Evolutionary conservation across 2,888 invertebrate species (phyloP).

Genomic region (Ennomos fuscantarius): DNA sequence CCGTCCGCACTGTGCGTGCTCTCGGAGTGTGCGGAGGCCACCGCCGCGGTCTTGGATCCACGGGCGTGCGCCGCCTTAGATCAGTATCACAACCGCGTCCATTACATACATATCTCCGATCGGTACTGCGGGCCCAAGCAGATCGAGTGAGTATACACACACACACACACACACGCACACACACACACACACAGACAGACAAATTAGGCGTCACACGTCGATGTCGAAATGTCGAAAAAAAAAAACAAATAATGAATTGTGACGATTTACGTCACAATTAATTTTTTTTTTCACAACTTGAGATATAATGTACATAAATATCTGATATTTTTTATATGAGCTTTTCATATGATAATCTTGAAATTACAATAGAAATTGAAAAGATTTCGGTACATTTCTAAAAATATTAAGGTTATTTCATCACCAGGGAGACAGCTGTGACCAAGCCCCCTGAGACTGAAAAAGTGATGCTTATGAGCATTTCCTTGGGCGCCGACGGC

Average conservation of each 20-base stretch:
- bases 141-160: constrained; percentile 91
- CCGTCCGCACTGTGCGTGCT: constrained; percentile 90
- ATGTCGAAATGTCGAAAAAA: too few species aligned
- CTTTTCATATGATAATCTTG: too few species aligned
- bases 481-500: constrained; percentile 88
- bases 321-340: too few species aligned
- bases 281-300: too few species aligned
- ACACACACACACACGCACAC: too few species aligned
- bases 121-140: constrained; percentile 96
- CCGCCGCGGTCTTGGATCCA: constrained; percentile 93
- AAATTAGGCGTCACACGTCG: not conserved
- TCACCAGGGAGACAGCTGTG: constrained; percentile 84
- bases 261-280: too few species aligned
- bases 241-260: too few species aligned
- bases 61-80: constrained; percentile 90
- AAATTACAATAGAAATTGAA: too few species aligned
- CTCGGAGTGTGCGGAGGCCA: constrained; percentile 96
- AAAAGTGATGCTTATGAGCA: constrained; percentile 92
- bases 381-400: too few species aligned
- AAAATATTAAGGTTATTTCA: not conserved
- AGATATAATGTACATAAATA: too few species aligned
- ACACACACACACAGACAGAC: too few species aligned
- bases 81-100: constrained; percentile 93
- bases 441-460: constrained; percentile 92
- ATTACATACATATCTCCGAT: constrained; percentile 99